Evolutionary conservation across 2,888 invertebrate genomes (phyloP).

Genomic region (Cheilosia soror): DNA sequence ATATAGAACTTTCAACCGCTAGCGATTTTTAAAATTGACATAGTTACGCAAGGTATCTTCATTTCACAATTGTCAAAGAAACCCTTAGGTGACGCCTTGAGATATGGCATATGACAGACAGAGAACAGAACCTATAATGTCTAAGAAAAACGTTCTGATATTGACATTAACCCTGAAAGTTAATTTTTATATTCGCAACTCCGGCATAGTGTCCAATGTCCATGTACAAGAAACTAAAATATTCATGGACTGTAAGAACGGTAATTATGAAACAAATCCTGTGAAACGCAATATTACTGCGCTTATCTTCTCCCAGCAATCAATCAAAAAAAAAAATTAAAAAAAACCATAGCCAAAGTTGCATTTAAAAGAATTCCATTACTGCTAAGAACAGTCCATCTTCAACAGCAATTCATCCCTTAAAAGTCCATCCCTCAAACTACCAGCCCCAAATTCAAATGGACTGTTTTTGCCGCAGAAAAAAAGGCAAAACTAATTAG

Average conservation of each 20-base stretch:
- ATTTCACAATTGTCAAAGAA: no score
- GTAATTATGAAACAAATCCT: not conserved
- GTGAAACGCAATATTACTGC: not conserved
- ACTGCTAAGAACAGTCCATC: constrained; percentile 3
- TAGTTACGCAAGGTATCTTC: no score
- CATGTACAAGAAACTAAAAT: no score
- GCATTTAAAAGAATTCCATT: constrained; percentile 28
- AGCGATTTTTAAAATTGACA: no score
- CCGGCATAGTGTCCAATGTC: no score
- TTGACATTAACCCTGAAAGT: no score
- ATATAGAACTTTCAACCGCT: no score
- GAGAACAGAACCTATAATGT: no score
- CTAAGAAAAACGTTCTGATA: no score
- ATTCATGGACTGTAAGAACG: not conserved
- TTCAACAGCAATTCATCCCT: constrained; percentile 11
- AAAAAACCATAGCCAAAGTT: constrained; percentile 16
- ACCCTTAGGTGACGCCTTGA: no score
- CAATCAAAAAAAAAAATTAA: not conserved
- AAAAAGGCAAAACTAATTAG: constrained; percentile 69
- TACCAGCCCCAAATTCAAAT: constrained; percentile 26
- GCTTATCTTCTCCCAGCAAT: not conserved
- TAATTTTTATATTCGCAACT: no score
- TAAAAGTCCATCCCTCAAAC: constrained; percentile 2
- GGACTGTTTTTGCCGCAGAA: constrained; percentile 40
- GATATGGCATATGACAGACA: no score